phyloP scores from a whole-genome alignment of 2,888 invertebrate genomes.

The Tetrapedia diversipes region DNA sequence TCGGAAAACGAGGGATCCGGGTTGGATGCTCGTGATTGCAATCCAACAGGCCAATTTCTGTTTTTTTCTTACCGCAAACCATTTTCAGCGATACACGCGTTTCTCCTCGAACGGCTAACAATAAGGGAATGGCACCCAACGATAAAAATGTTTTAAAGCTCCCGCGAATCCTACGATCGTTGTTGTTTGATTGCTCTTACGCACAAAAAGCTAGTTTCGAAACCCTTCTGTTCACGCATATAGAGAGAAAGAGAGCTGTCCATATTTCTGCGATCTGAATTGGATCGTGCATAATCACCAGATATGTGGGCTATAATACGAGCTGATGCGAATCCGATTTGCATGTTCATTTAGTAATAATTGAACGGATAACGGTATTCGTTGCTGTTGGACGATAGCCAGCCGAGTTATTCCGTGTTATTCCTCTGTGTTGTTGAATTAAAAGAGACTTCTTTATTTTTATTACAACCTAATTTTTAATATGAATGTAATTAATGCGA shows the following conservation, averaged over 20 bases:
- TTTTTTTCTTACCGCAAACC: neutral
- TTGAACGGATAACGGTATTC: slow-evolving; percentile 27
- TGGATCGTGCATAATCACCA: slow-evolving; percentile 7
- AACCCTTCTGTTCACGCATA: slow-evolving; percentile 17
- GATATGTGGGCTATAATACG: slow-evolving; percentile 14
- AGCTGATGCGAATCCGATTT: slow-evolving; percentile 37
- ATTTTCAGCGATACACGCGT: neutral
- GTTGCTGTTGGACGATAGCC: slow-evolving; percentile 7
- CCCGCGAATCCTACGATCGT: neutral
- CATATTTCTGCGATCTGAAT: neutral
- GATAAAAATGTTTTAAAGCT: no score
- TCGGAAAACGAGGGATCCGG: neutral
- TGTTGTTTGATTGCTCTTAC: neutral
- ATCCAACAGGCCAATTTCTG: neutral
- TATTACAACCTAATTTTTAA: no score
- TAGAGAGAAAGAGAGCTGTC: slow-evolving; percentile 7
- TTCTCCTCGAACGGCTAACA: neutral
- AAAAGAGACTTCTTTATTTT: no score
- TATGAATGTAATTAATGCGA: no score
- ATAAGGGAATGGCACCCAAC: neutral
- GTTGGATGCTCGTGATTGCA: neutral
- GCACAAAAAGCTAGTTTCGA: neutral
- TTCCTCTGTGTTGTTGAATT: no score
- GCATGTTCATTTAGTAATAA: slow-evolving; percentile 39
- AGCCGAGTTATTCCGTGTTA: slow-evolving; percentile 23